Percentiles rank a stretch among this genome's conserved stretches.
These are phyloP conservation scores for Trematomus bernacchii DNA, from an alignment of 2,797 vertebrate genomes.

Conservation along the genomic window DNA sequence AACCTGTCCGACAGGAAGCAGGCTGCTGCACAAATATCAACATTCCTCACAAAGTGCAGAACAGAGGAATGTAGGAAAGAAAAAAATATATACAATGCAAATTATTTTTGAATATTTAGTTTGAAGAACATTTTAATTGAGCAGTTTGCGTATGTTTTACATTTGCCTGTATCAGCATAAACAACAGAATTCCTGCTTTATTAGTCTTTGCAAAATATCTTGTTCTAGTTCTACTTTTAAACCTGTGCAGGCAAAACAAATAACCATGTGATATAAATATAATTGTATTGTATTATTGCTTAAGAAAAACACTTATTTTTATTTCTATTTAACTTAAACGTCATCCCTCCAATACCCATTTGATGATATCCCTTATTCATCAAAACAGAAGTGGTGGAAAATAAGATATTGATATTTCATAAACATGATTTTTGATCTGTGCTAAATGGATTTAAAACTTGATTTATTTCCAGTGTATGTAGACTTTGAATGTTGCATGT, in stretches of 20 bases:
- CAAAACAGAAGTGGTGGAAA: not conserved
- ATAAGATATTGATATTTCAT: not conserved
- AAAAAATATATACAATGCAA: no score
- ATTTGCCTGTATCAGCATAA: no score
- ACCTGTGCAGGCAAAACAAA: not conserved
- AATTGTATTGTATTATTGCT: no score
- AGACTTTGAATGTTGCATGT: not conserved
- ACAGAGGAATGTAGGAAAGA: not conserved
- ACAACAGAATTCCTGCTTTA: not conserved
- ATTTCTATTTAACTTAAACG: not conserved
- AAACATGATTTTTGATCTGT: not conserved
- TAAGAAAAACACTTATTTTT: not conserved
- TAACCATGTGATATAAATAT: not conserved
- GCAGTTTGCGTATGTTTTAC: no score
- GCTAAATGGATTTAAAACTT: not conserved
- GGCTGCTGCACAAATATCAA: not conserved
- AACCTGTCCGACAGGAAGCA: slow-evolving; percentile 30
- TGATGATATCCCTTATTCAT: not conserved
- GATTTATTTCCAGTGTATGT: not conserved
- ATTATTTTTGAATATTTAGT: no score
- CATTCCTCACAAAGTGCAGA: not conserved
- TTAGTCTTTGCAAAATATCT: not conserved
- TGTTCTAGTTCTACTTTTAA: not conserved
- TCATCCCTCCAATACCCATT: not conserved
- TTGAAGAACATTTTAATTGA: no score